Evolutionary conservation across 2,888 invertebrate species (phyloP), one percentile per base, ranked within the genome.

Genomic region (Uloborus plumipes): DNA sequence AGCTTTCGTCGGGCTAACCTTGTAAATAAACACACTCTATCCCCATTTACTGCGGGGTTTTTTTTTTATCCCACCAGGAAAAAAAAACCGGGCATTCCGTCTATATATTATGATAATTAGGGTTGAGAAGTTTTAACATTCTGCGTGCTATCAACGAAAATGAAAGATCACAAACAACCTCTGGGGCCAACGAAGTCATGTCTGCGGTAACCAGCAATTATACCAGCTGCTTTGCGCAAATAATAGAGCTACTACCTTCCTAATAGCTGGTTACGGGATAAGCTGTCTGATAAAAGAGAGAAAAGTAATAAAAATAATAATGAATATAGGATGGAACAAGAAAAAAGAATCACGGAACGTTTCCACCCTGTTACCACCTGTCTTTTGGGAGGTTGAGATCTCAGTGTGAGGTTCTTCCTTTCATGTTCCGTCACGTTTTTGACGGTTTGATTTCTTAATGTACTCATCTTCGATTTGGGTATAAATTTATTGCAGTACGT

Each of bases 21-120:
- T 66, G 51, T 51, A 66, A 66, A 66, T 66, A 66, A 69, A 69
- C 55, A 58, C 26, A 22, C 39, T 39, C 53, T 31, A 31, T 18
- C n/a, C 31, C 31, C 58, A 69, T 39, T 58, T 39, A 16, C 51
- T 7, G 18, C 62, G n/a, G 6, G n/a, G n/a, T n/a, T n/a, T n/a
- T 47, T 39, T 39, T 39, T 39, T 39, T 9, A 7, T 39, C 26
- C 3, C 9, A 0, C 26, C 31, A 31, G 31, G 31, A 26, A 15
- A 14, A 62, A 55, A 26, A 22, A 62, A n/a, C 2, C 3, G 0
- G 64, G 51, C 64, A 73, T 53, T 72, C 70, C 55, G 58, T 53
- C 78, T 65, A 78, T 65, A 69, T 74, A 81, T 81, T 81, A 81
- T 80, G 73, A 74, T 81, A 81, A 81, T 81, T 64, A 75, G 73